Evolutionary conservation across 2,113 vertebrate genomes (phyloP), one percentile per base, ranked within the genome.

Genomic region (Perca schrenkii): DNA sequence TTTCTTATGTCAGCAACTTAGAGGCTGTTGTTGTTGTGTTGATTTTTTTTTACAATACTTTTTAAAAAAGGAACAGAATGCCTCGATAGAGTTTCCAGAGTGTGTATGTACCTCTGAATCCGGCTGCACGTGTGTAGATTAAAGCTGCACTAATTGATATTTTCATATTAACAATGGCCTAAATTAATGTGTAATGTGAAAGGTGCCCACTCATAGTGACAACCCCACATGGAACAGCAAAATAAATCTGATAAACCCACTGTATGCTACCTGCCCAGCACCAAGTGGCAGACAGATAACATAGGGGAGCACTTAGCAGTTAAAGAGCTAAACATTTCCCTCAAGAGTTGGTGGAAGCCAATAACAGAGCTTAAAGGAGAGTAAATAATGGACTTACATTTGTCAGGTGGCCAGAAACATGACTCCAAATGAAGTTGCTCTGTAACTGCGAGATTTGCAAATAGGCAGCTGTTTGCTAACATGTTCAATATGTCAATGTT

Each of bases 91-190:
- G 40, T 58, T 36, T 67, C 2, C 36, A 60, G 40, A 11, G 11
- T 70, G 28, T 40, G 2, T 31, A 5, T 21, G 16, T 21, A 17
- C 11, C 36, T 72, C 12, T 61, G 17, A 61, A 67, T n/a, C 2
- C 2, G 21, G 57, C 0, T 81, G 4, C 36, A 4, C 36, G 13
- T 0, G 8, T 58, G 21, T 40, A 58, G 40, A 68, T 47, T 58
- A 58, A 77, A 73, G 54, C 11, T 56, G 31, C n/a, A 46, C 12
- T 6, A 28, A 60, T 28, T 82, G 53, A 58, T 52, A 14, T 28
- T 53, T 49, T 46, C 6, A 50, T 22, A 1, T 50, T 22, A 50
- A 31, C 12, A 17, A 8, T 40, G 28, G 14, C 21, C 50, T 4
- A 43, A 47, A 19, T 52, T 5, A 50, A 12, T 56, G 15, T 71